Conservation (phyloP, 2,888 invertebrate species). For the Omphaloscelis lunosa region DNA sequence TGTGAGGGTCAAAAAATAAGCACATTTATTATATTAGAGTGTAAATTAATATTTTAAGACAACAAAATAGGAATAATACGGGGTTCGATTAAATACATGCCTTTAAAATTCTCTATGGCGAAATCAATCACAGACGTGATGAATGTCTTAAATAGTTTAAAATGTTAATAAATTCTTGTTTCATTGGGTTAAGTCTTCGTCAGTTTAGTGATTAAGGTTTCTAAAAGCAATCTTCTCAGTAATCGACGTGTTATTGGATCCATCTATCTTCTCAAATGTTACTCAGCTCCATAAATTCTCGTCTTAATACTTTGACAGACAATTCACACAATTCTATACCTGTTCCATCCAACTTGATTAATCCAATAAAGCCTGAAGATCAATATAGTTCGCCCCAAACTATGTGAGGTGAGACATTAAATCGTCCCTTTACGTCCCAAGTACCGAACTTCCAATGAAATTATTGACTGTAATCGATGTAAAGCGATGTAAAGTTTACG, state of each 20-base stretch:
- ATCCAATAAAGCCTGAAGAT: conserved; percentile 60
- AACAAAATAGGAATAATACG: background rate
- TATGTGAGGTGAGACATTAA: conserved; percentile 66
- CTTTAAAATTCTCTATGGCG: background rate
- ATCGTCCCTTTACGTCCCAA: conserved; percentile 66
- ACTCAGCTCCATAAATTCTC: conserved; percentile 12
- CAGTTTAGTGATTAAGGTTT: conserved; percentile 13
- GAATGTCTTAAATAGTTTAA: background rate
- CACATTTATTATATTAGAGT: background rate
- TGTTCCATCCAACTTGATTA: conserved; percentile 43
- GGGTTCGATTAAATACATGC: background rate
- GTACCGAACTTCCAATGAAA: conserved; percentile 75
- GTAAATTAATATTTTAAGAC: background rate
- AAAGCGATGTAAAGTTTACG: conserved; percentile 85
- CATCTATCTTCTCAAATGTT: conserved; percentile 33
- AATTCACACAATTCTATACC: conserved; percentile 31
- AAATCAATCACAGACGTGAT: too few relatives aligned
- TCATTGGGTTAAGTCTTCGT: background rate
- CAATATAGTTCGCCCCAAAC: conserved; percentile 54
- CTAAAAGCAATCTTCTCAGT: conserved; percentile 22
- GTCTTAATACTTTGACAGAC: conserved; percentile 49
- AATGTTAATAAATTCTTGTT: background rate
- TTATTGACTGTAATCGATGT: conserved; percentile 84
- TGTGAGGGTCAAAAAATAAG: background rate
- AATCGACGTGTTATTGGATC: conserved; percentile 30